Conservation (phyloP, 2,888 invertebrate genomes). For the Carcina quercana region DNA sequence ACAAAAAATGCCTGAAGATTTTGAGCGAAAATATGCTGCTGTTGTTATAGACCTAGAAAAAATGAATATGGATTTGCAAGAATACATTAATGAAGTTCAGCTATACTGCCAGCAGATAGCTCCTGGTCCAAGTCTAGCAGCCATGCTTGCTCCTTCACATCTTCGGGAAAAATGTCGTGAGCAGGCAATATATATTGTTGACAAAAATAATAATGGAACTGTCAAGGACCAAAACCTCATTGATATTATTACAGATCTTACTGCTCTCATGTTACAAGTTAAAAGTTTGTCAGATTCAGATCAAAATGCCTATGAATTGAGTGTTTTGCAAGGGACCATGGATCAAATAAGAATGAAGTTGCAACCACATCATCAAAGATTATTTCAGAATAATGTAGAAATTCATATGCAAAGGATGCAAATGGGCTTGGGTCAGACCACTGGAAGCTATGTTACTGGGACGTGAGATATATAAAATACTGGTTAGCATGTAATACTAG, state of each 20-base stretch:
- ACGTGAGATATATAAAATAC: no score
- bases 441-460: conserved; percentile 40
- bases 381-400: conserved; percentile 92
- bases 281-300: conserved; percentile 85
- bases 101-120: conserved; percentile 89
- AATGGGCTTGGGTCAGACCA: conserved; percentile 76
- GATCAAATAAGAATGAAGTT: conserved; percentile 89
- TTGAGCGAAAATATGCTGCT: conserved; percentile 92
- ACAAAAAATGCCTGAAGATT: conserved; percentile 86
- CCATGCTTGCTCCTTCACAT: conserved; percentile 92
- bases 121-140: conserved; percentile 88
- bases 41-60: conserved; percentile 92
- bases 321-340: conserved; percentile 92
- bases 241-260: conserved; percentile 88
- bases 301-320: conserved; percentile 92
- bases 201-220: conserved; percentile 78
- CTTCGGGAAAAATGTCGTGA: conserved; percentile 90
- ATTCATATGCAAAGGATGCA: conserved; percentile 94
- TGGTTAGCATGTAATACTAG: no score
- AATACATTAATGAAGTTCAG: conserved; percentile 90
- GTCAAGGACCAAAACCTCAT: conserved; percentile 79
- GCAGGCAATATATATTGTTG: conserved; percentile 87
- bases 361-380: conserved; percentile 81
- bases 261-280: conserved; percentile 92
- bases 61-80: conserved; percentile 91